These are phyloP conservation scores for Physeter macrocephalus DNA, from an alignment of 2,113 vertebrate genomes.

Conservation along the genomic window DNA sequence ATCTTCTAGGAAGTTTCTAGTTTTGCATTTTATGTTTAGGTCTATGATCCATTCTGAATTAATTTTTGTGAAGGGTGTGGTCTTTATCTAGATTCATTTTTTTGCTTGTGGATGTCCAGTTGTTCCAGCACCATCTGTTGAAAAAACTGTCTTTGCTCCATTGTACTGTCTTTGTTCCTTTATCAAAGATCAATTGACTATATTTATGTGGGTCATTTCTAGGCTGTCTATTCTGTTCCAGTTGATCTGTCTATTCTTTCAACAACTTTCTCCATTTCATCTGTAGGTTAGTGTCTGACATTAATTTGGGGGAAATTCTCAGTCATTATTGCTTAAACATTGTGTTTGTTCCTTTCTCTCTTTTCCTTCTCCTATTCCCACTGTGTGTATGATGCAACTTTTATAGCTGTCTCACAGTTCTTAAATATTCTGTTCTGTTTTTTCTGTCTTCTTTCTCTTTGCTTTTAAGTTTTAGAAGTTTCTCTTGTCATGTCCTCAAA, in stretches of 20 bases:
- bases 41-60: neutral
- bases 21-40: neutral
- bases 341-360: neutral
- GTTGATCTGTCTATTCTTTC: neutral
- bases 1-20: neutral
- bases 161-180: neutral
- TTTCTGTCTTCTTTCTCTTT: neutral
- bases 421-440: neutral
- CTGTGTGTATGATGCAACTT: neutral
- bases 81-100: neutral
- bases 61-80: neutral
- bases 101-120: neutral
- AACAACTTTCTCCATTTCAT: neutral
- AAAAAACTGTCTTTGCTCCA: neutral
- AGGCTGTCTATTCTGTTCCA: neutral
- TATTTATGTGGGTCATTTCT: neutral
- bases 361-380: neutral
- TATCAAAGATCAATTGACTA: neutral
- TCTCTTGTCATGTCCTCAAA: neutral
- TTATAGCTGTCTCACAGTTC: neutral
- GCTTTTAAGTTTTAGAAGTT: neutral
- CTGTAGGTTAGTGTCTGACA: neutral
- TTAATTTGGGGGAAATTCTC: neutral
- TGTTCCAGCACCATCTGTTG: neutral
- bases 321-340: neutral